Conservation (phyloP, 2,888 invertebrate species). For the Caenorhabditis becei region DNA sequence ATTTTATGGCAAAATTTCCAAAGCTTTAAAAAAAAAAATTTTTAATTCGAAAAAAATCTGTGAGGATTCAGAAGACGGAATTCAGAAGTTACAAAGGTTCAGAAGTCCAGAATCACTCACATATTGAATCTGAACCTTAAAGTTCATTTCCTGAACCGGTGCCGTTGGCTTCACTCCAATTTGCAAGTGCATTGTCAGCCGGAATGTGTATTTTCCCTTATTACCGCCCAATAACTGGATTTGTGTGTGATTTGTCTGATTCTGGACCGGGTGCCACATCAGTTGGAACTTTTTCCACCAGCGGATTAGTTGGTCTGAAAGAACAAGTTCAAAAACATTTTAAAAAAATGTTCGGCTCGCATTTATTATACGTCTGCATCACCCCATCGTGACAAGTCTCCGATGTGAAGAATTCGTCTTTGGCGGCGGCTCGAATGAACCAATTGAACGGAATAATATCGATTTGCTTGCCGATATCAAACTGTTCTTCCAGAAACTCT, state of each 20-base stretch:
- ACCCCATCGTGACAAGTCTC: not conserved
- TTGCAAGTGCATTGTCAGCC: not conserved
- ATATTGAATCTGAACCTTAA: not conserved
- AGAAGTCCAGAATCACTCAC: too few relatives aligned
- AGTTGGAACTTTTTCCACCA: constrained; percentile 11
- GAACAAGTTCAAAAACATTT: too few relatives aligned
- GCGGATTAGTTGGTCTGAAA: not conserved
- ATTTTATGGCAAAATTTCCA: too few relatives aligned
- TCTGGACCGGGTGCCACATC: constrained; percentile 6
- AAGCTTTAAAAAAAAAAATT: too few relatives aligned
- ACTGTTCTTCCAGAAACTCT: not conserved
- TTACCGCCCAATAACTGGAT: not conserved
- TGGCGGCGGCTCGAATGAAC: not conserved
- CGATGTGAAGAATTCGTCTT: not conserved
- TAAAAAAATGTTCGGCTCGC: not conserved
- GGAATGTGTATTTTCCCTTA: not conserved
- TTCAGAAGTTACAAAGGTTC: too few relatives aligned
- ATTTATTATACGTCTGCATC: not conserved
- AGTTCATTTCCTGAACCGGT: not conserved
- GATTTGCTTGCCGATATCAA: not conserved
- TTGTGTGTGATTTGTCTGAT: not conserved
- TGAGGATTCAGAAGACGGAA: too few relatives aligned
- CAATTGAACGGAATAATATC: not conserved
- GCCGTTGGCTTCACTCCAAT: not conserved
- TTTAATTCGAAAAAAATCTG: too few relatives aligned